phyloP scores from a whole-genome alignment of 2,797 vertebrate genomes.

The Cynopterus sphinx region DNA sequence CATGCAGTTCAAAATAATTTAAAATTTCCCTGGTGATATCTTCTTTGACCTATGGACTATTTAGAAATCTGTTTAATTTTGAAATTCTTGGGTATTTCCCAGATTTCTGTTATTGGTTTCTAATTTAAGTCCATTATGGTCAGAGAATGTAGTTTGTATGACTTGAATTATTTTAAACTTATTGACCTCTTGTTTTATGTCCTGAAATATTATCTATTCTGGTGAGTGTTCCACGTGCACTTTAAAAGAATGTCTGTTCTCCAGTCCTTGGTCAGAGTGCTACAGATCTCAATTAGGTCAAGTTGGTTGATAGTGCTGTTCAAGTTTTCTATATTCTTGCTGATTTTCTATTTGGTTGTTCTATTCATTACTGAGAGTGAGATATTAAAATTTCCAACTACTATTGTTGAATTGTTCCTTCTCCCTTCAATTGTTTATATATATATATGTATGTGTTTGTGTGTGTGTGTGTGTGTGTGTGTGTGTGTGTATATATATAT shows the following conservation, averaged over 20 bases:
- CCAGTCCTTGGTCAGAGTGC: background rate
- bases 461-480: no score
- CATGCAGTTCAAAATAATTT: conserved; percentile 19
- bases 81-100: conserved; percentile 25
- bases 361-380: background rate
- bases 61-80: conserved; percentile 14
- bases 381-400: background rate
- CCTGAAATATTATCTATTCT: background rate
- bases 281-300: background rate
- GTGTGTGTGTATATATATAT: no score
- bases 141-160: background rate
- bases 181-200: background rate
- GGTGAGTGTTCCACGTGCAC: background rate
- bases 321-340: background rate
- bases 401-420: background rate
- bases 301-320: background rate
- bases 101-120: background rate
- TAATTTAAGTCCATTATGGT: background rate
- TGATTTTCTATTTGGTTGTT: background rate
- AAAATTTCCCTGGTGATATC: conserved; percentile 11
- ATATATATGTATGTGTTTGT: no score
- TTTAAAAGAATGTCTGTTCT: background rate
- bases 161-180: background rate
- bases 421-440: background rate
- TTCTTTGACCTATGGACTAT: background rate